Conservation (phyloP, 2,888 invertebrate genomes). For the Kryphioiulus occultus region DNA sequence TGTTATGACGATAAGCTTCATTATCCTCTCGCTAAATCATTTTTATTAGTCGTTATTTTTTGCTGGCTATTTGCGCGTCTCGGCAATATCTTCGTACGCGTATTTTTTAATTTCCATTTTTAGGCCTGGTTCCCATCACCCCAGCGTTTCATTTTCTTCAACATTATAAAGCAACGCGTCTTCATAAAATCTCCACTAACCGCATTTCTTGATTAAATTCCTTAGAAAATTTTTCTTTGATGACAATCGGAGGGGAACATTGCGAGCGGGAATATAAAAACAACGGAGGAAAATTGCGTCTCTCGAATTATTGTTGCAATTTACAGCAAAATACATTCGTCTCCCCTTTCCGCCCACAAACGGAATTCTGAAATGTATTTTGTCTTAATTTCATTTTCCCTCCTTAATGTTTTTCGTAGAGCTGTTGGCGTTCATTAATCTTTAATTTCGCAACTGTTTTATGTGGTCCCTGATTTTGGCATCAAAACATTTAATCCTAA, state of each 20-base stretch:
- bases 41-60: background rate
- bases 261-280: background rate
- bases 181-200: conserved; percentile 7
- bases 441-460: background rate
- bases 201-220: conserved; percentile 23
- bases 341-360: background rate
- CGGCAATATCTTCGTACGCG: background rate
- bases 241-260: conserved; percentile 3
- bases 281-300: background rate
- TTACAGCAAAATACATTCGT: background rate
- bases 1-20: conserved; percentile 17
- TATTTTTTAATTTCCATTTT: conserved; percentile 9
- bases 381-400: background rate
- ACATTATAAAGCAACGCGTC: background rate
- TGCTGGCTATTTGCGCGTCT: background rate
- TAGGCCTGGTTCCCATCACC: background rate
- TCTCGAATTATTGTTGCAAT: conserved; percentile 3
- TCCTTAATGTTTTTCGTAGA: background rate
- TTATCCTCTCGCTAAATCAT: background rate
- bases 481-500: background rate
- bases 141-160: background rate
- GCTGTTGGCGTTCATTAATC: background rate
- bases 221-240: conserved; percentile 10
- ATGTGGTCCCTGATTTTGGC: background rate
- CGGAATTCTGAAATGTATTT: background rate